A percentile compares a stretch with the other conserved stretches of the same genome.
phyloP scores from a whole-genome alignment of 1,140 invertebrate species.

The Aphaenogaster rudis region DNA sequence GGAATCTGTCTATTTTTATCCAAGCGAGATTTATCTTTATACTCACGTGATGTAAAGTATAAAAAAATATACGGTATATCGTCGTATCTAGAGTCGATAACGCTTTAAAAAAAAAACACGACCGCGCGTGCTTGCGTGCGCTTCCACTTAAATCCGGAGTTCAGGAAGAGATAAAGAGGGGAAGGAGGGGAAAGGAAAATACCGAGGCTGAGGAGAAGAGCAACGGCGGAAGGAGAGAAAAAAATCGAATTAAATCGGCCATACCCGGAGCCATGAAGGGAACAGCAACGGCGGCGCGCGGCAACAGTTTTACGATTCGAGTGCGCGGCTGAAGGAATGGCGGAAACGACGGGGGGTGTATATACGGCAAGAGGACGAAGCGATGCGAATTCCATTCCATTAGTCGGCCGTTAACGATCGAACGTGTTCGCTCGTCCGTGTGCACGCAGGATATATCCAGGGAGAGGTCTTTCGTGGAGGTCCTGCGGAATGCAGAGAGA shows the following conservation, averaged over 20 bases:
- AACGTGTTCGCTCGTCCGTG: constrained; percentile 70
- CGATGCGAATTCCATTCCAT: constrained; percentile 77
- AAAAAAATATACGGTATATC: constrained; percentile 23
- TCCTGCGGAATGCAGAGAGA: constrained; percentile 61
- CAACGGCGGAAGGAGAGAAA: constrained; percentile 5
- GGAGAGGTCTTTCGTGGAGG: constrained; percentile 36
- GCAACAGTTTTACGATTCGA: constrained; percentile 70
- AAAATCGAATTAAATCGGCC: constrained; percentile 68
- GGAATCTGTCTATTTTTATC: not conserved
- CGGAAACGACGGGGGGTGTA: constrained; percentile 6
- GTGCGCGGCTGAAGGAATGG: not conserved
- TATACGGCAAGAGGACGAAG: constrained; percentile 33
- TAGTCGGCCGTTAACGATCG: constrained; percentile 76
- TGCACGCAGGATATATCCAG: constrained; percentile 67
- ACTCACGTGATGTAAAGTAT: not conserved
- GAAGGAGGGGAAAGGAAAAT: constrained; percentile 2
- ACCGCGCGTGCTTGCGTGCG: not conserved
- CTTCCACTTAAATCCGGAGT: constrained; percentile 7
- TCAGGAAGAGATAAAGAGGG: not conserved
- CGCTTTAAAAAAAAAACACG: constrained; percentile 24
- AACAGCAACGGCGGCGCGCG: constrained; percentile 50
- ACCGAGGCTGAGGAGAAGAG: not conserved
- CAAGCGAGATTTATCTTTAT: constrained; percentile 24
- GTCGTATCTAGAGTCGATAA: constrained; percentile 9
- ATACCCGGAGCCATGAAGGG: constrained; percentile 24